Evolutionary conservation across 2,888 invertebrate species (phyloP).

Genomic region (Pachycephus smyrnensis): DNA sequence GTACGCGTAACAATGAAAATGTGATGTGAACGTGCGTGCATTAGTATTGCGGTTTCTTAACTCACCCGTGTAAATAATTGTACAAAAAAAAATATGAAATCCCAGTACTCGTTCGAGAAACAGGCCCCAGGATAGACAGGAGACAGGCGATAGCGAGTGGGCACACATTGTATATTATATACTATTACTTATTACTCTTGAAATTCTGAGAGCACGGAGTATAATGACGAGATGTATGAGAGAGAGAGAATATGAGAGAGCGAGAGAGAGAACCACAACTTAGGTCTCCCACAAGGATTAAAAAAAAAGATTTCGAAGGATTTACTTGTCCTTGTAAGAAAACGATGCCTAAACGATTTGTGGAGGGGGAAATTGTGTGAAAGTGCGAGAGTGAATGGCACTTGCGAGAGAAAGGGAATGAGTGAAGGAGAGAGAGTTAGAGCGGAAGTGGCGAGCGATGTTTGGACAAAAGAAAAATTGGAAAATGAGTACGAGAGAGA

Average conservation of each 20-base stretch:
- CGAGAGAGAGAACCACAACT: not conserved
- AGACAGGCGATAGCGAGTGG: not conserved
- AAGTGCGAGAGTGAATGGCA: not conserved
- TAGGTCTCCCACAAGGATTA: slow-evolving; percentile 20
- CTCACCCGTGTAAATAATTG: slow-evolving; percentile 45
- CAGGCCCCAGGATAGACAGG: not conserved
- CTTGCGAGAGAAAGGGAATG: not conserved
- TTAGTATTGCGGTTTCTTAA: slow-evolving; percentile 31
- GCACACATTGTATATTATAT: slow-evolving; percentile 57
- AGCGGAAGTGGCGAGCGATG: not conserved
- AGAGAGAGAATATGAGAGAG: too few relatives aligned
- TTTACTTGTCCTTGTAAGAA: not conserved
- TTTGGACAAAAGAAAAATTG: slow-evolving; percentile 15
- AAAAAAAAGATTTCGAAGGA: not conserved
- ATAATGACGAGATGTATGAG: not conserved
- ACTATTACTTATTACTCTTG: slow-evolving; percentile 58
- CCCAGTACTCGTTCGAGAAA: not conserved
- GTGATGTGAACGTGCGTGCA: not conserved
- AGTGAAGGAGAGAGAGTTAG: not conserved
- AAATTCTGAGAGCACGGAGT: slow-evolving; percentile 45
- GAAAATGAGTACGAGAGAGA: slow-evolving; percentile 19
- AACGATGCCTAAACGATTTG: not conserved
- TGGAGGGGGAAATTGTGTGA: not conserved
- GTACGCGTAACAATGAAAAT: slow-evolving; percentile 7
- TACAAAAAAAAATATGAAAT: slow-evolving; percentile 21